phyloP scores from a whole-genome alignment of 2,797 vertebrate genomes.

The Brotogeris chrysoptera region DNA sequence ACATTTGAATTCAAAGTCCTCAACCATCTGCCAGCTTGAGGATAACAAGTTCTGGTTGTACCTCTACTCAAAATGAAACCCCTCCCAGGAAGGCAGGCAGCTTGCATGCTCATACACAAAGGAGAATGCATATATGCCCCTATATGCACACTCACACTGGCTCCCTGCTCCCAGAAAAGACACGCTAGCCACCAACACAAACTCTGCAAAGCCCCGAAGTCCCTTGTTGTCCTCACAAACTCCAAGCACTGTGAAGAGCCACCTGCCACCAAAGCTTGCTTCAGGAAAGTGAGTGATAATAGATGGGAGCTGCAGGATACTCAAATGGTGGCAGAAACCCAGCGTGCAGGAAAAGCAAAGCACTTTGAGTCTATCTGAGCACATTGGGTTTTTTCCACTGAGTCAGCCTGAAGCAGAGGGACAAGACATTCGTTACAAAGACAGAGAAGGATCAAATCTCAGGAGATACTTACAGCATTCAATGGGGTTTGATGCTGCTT shows the following conservation, averaged over 20 bases:
- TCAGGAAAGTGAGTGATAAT: accelerated
- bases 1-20: neutral
- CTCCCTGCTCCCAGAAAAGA: neutral
- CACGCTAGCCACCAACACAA: neutral
- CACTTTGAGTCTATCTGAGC: neutral
- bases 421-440: accelerated
- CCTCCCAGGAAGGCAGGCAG: neutral
- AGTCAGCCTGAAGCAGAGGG: neutral
- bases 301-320: neutral
- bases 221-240: neutral
- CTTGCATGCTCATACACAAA: neutral
- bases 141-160: accelerated
- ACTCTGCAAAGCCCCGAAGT: accelerated
- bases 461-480: slow-evolving; percentile 91
- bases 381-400: accelerated
- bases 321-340: accelerated
- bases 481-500: slow-evolving; percentile 92
- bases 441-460: accelerated
- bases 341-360: neutral
- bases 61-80: neutral
- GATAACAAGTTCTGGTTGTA: neutral
- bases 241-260: neutral
- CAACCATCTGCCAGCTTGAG: neutral
- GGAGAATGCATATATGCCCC: accelerated
- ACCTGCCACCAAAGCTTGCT: neutral